These are phyloP conservation scores for Phoenoteleia sp. DNA, from an alignment of 2,888 invertebrate species.

Conservation along the genomic window DNA sequence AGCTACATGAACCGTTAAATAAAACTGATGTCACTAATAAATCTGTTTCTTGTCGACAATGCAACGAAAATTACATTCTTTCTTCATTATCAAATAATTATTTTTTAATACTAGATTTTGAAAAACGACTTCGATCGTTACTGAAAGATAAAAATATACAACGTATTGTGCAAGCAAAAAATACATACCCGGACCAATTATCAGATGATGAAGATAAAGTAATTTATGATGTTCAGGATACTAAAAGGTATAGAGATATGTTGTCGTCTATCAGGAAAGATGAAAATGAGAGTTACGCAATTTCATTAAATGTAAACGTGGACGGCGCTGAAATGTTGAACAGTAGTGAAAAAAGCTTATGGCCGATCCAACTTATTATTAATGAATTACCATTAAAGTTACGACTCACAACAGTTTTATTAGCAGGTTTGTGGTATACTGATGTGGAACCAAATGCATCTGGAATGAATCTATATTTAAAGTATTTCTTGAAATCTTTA, in stretches of 20 bases:
- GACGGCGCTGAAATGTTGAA: slow-evolving; percentile 40
- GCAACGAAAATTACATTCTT: slow-evolving; percentile 19
- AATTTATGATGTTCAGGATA: slow-evolving; percentile 39
- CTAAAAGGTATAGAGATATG: slow-evolving; percentile 27
- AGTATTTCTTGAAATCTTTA: slow-evolving; percentile 29
- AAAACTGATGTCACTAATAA: slow-evolving; percentile 9
- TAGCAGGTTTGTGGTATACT: slow-evolving; percentile 47
- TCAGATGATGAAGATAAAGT: neutral
- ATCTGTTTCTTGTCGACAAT: neutral
- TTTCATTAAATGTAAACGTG: slow-evolving; percentile 39
- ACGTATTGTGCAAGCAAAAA: neutral
- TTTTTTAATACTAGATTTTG: slow-evolving; percentile 25
- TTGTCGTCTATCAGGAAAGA: neutral
- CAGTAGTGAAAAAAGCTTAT: slow-evolving; percentile 32
- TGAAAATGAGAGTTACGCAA: neutral
- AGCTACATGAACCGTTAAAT: slow-evolving; percentile 6
- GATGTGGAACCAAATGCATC: slow-evolving; percentile 21
- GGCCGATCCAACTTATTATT: slow-evolving; percentile 33
- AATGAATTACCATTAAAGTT: slow-evolving; percentile 29
- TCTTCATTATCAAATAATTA: slow-evolving; percentile 37
- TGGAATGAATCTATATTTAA: slow-evolving; percentile 40
- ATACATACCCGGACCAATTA: neutral
- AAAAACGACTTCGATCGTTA: slow-evolving; percentile 25
- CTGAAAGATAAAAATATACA: slow-evolving; percentile 17
- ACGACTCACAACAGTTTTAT: slow-evolving; percentile 9